Conservation (phyloP, 1,140 invertebrate species). For the Maniola jurtina region DNA sequence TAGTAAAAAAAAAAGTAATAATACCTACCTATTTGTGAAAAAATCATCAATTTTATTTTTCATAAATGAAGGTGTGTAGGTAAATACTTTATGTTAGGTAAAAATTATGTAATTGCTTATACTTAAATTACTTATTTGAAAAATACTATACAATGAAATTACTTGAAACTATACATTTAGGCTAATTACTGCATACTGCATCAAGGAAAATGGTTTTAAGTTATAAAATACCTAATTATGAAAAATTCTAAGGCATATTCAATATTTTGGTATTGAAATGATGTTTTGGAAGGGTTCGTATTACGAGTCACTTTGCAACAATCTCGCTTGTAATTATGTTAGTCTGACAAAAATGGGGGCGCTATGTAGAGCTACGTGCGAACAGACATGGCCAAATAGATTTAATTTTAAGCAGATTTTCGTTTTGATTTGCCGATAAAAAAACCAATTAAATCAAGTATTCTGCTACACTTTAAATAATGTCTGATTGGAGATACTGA, state of each 20-base stretch:
- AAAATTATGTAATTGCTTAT: too few relatives aligned
- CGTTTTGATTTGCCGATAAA: too few relatives aligned
- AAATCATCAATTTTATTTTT: too few relatives aligned
- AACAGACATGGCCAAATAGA: slow-evolving; percentile 32
- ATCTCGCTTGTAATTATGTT: slow-evolving; percentile 74
- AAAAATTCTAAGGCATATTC: slow-evolving; percentile 18
- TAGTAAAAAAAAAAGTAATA: slow-evolving; percentile 2
- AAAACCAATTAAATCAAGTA: background rate
- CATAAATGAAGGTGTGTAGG: too few relatives aligned
- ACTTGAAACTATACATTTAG: too few relatives aligned
- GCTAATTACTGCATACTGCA: background rate
- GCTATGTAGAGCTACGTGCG: slow-evolving; percentile 28
- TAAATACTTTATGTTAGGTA: too few relatives aligned
- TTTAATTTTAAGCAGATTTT: background rate
- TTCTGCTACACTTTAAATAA: too few relatives aligned
- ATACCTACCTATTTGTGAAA: too few relatives aligned
- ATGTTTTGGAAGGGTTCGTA: slow-evolving; percentile 61
- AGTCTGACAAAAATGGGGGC: slow-evolving; percentile 63
- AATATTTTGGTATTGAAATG: slow-evolving; percentile 49
- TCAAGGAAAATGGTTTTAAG: background rate
- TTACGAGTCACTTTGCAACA: slow-evolving; percentile 73
- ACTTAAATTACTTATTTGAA: too few relatives aligned
- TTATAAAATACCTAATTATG: slow-evolving; percentile 15
- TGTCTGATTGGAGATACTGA: too few relatives aligned
- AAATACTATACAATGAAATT: too few relatives aligned